A percentile compares a stretch with the other conserved stretches of the same genome.
Evolutionary conservation across 2,113 vertebrate genomes (phyloP).

Genomic region (Lates calcarifer): DNA sequence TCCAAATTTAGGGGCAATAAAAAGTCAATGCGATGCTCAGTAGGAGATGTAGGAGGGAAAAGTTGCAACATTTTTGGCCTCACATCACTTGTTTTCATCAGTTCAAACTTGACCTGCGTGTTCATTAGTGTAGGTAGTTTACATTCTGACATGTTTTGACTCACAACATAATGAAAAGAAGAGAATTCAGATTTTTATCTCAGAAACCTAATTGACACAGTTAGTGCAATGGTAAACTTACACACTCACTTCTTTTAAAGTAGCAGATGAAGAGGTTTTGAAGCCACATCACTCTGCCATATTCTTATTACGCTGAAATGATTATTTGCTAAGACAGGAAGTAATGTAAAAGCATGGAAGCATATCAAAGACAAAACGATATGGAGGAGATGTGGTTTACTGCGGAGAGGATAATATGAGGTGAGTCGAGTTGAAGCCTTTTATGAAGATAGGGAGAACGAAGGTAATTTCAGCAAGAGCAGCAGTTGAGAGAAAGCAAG

Average conservation of each 20-base stretch:
- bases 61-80: background rate
- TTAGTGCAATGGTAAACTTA: background rate
- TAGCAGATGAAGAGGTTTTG: background rate
- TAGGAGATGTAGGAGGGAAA: background rate
- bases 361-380: background rate
- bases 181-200: slow-evolving; percentile 5
- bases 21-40: background rate
- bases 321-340: background rate
- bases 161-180: background rate
- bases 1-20: slow-evolving; percentile 10
- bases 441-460: background rate
- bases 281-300: background rate
- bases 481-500: background rate
- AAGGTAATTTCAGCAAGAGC: background rate
- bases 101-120: background rate
- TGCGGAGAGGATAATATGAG: slow-evolving; percentile 20
- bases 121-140: slow-evolving; percentile 9
- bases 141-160: slow-evolving; percentile 1
- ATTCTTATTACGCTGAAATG: background rate
- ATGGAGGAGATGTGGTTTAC: slow-evolving; percentile 8
- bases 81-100: background rate
- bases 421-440: slow-evolving; percentile 17
- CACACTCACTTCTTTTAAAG: background rate
- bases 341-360: background rate
- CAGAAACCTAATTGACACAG: background rate